Evolutionary conservation across 2,888 invertebrate genomes (phyloP).

Genomic region (Ganaspis brasiliensis): DNA sequence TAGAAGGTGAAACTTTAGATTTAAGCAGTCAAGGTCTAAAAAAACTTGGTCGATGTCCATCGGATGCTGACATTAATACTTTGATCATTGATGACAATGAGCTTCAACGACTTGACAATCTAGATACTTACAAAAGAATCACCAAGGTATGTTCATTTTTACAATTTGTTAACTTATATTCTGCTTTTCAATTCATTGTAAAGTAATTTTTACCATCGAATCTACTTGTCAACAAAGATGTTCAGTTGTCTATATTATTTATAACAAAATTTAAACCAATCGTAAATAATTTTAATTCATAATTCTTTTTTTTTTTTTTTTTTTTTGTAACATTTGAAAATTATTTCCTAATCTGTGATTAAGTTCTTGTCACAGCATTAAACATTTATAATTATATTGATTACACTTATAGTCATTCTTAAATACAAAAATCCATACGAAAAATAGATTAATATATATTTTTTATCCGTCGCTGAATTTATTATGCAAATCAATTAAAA

Average conservation of each 20-base stretch:
- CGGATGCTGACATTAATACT: conserved; percentile 86
- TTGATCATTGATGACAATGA: conserved; percentile 93
- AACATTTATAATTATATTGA: neutral
- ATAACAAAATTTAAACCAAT: neutral
- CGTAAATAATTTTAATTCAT: neutral
- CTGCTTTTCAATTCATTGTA: neutral
- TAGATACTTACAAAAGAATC: conserved; percentile 90
- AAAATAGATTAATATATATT: too few relatives aligned
- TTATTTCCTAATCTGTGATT: neutral
- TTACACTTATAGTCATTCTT: neutral
- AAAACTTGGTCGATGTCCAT: conserved; percentile 89
- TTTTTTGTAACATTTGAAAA: neutral
- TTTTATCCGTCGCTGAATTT: neutral
- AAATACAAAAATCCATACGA: too few relatives aligned
- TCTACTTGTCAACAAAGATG: conserved; percentile 24
- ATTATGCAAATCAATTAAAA: neutral
- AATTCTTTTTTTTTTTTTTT: neutral
- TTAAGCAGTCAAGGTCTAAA: conserved; percentile 90
- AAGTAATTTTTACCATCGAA: conserved; percentile 6
- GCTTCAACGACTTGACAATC: conserved; percentile 92
- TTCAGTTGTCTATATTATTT: conserved; percentile 22
- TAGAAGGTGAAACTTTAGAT: conserved; percentile 84
- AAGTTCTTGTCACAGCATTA: neutral
- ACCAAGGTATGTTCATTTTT: conserved; percentile 84
- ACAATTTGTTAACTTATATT: neutral